Conservation (phyloP, 2,797 vertebrate species). For the Otolemur crassicaudatus region DNA sequence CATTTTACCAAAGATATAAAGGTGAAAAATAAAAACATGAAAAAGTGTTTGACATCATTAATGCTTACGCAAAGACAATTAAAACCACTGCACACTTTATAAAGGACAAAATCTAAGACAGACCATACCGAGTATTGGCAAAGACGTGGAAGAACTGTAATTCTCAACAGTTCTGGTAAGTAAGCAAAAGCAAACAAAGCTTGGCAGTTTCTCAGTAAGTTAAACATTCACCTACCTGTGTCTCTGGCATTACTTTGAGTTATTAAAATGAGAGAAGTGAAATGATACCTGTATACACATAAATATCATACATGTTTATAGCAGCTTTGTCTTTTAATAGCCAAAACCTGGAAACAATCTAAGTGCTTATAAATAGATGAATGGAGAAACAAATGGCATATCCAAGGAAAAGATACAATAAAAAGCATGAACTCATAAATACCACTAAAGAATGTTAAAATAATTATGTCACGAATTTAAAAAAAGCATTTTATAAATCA, state of each 20-base stretch:
- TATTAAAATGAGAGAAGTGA: not conserved
- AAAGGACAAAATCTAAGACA: not conserved
- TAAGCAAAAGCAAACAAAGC: not conserved
- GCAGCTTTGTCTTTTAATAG: not conserved
- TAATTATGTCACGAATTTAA: not conserved
- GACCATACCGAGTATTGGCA: not conserved
- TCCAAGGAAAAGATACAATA: not conserved
- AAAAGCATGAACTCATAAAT: not conserved
- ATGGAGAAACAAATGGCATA: not conserved
- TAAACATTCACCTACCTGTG: not conserved
- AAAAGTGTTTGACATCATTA: not conserved
- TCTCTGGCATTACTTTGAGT: not conserved
- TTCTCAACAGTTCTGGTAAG: not conserved
- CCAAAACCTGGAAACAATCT: not conserved
- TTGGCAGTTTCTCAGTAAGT: not conserved
- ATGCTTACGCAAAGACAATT: not conserved
- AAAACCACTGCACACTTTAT: not conserved
- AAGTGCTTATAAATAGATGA: not conserved
- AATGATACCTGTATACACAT: not conserved
- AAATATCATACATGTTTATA: not conserved
- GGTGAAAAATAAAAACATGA: not conserved
- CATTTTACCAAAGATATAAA: not conserved
- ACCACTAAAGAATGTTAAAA: conserved; percentile 21
- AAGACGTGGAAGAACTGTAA: not conserved
- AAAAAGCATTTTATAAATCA: not conserved